Percentiles rank a stretch among this genome's conserved stretches.
Evolutionary conservation across 2,113 vertebrate genomes (phyloP).

Genomic region (Ginglymostoma cirratum): DNA sequence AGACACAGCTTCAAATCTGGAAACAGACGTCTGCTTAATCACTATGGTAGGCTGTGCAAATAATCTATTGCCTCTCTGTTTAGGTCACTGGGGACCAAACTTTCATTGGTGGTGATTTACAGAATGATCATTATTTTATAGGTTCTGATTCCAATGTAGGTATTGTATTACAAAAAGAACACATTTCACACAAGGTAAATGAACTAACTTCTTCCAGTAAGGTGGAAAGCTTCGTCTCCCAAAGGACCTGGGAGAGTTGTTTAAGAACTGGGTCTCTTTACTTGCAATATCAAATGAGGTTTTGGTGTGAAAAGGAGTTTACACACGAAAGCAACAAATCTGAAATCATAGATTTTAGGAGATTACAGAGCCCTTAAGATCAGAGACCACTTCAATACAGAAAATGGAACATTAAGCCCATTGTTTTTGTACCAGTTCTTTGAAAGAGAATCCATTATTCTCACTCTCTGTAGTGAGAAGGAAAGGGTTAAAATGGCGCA

Average conservation of each 20-base stretch:
- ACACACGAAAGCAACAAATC: not conserved
- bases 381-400: not conserved
- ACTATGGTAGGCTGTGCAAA: not conserved
- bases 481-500: too few relatives aligned
- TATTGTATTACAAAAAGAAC: not conserved
- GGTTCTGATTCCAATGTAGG: not conserved
- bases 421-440: too few relatives aligned
- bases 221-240: constrained; percentile 13
- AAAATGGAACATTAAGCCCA: not conserved
- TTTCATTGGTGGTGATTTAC: not conserved
- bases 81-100: not conserved
- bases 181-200: constrained; percentile 26
- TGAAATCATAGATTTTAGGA: not conserved
- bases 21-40: not conserved
- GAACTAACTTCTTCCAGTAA: not conserved
- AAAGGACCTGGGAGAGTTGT: not conserved
- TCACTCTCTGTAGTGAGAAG: too few relatives aligned
- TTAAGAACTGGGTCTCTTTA: not conserved
- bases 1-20: not conserved
- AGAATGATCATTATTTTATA: constrained; percentile 32
- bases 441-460: not conserved
- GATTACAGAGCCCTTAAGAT: not conserved
- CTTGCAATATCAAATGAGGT: not conserved
- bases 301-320: not conserved
- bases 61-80: not conserved